Conservation (phyloP, 1,140 invertebrate species). For the Sogatella furcifera region DNA sequence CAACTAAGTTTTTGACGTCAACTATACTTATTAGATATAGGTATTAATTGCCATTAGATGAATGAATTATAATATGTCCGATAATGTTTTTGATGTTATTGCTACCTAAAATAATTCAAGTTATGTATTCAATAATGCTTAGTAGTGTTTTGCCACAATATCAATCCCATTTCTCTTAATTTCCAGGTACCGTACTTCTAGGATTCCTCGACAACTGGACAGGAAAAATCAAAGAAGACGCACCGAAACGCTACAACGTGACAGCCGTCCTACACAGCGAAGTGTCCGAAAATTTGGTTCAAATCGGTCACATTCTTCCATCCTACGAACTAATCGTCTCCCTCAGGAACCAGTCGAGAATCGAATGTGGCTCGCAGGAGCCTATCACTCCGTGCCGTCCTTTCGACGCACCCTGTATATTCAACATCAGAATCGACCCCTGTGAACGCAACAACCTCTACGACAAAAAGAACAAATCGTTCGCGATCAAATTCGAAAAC, state of each 20-base stretch:
- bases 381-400: conserved; percentile 36
- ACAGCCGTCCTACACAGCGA: not conserved
- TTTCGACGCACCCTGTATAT: conserved; percentile 50
- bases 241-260: not conserved
- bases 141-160: too few relatives aligned
- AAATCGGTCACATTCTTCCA: not conserved
- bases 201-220: conserved; percentile 13
- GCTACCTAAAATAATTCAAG: too few relatives aligned
- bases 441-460: conserved; percentile 61
- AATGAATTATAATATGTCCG: too few relatives aligned
- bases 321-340: not conserved
- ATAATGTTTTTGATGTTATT: too few relatives aligned
- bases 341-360: not conserved
- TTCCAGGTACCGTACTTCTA: conserved; percentile 8
- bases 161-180: not conserved
- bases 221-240: not conserved
- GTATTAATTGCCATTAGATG: too few relatives aligned
- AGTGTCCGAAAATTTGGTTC: not conserved
- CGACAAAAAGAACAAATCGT: not conserved
- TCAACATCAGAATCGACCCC: conserved; percentile 59
- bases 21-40: too few relatives aligned
- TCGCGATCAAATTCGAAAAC: not conserved
- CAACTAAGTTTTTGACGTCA: too few relatives aligned
- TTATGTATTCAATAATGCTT: too few relatives aligned
- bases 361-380: not conserved